phyloP scores from a whole-genome alignment of 2,113 vertebrate genomes.

The Hoplias malabaricus region DNA sequence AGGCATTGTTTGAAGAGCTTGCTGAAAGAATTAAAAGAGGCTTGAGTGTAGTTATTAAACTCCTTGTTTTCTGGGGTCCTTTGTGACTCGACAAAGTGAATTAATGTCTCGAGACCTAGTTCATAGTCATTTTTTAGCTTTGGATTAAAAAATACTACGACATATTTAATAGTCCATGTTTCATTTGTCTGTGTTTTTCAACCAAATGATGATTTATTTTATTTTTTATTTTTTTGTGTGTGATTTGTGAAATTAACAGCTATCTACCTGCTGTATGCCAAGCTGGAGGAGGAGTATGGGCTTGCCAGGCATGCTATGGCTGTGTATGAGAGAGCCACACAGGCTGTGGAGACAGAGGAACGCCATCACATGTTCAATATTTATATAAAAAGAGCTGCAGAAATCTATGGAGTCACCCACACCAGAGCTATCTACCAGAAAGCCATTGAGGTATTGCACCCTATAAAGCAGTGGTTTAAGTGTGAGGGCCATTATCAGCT shows the following conservation, averaged over 20 bases:
- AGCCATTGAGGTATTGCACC: constrained; percentile 81
- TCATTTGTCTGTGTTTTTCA: background rate
- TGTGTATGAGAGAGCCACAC: constrained; percentile 87
- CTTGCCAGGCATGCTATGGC: constrained; percentile 92
- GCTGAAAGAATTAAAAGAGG: background rate
- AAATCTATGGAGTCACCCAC: constrained; percentile 92
- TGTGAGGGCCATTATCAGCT: no score
- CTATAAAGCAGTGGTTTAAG: background rate
- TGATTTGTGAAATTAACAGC: constrained; percentile 63
- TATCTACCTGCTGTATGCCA: constrained; percentile 87
- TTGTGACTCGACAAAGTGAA: background rate
- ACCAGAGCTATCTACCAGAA: constrained; percentile 91
- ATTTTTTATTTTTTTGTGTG: no score
- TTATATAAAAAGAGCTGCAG: constrained; percentile 89
- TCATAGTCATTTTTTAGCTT: no score
- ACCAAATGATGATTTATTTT: background rate
- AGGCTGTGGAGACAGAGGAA: constrained; percentile 82
- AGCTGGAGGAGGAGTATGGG: constrained; percentile 88
- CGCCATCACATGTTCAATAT: constrained; percentile 93
- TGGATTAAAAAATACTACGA: no score
- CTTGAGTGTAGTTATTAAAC: background rate
- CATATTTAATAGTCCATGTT: background rate
- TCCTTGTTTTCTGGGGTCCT: background rate
- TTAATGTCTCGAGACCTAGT: background rate
- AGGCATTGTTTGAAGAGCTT: background rate